Evolutionary conservation across 2,888 invertebrate genomes (phyloP).

Genomic region (Chrysodeixis includens): DNA sequence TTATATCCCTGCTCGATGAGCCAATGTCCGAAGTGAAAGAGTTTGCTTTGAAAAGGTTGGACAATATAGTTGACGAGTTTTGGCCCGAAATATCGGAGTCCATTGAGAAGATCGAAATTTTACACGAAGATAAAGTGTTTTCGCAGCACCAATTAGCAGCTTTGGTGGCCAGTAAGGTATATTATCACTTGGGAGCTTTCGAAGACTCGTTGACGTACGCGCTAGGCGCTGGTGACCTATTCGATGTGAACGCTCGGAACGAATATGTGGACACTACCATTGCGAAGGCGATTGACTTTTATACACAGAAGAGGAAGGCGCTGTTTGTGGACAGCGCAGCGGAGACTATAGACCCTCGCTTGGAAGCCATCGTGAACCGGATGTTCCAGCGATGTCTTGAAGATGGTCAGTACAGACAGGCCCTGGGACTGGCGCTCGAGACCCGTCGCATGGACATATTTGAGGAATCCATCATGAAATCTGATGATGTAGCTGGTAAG

Average conservation of each 20-base stretch:
- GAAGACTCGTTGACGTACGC: slow-evolving; percentile 99
- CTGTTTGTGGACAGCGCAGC: slow-evolving; percentile 91
- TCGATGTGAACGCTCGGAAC: slow-evolving; percentile 97
- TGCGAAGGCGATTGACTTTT: slow-evolving; percentile 99
- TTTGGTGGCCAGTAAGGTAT: slow-evolving; percentile 99
- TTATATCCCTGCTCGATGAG: slow-evolving; percentile 98
- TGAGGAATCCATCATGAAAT: slow-evolving; percentile 96
- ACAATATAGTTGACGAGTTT: slow-evolving; percentile 98
- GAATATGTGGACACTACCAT: slow-evolving; percentile 99
- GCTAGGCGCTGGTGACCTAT: slow-evolving; percentile 97
- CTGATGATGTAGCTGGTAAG: slow-evolving; percentile 94
- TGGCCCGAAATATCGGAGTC: slow-evolving; percentile 99
- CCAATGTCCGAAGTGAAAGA: slow-evolving; percentile 97
- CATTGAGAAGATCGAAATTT: slow-evolving; percentile 98
- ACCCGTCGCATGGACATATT: slow-evolving; percentile 99
- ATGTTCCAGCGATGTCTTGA: slow-evolving; percentile 99
- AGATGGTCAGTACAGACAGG: slow-evolving; percentile 98
- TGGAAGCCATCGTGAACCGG: slow-evolving; percentile 98
- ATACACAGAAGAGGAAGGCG: slow-evolving; percentile 95
- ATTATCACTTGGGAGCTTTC: slow-evolving; percentile 99
- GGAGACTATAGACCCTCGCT: slow-evolving; percentile 93
- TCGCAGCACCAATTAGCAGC: slow-evolving; percentile 97
- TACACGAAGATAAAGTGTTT: slow-evolving; percentile 97
- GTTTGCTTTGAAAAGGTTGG: slow-evolving; percentile 97
- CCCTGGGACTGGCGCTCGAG: slow-evolving; percentile 98